These are phyloP conservation scores for Bruchidius siliquastri DNA, from an alignment of 2,888 invertebrate species.

Conservation along the genomic window DNA sequence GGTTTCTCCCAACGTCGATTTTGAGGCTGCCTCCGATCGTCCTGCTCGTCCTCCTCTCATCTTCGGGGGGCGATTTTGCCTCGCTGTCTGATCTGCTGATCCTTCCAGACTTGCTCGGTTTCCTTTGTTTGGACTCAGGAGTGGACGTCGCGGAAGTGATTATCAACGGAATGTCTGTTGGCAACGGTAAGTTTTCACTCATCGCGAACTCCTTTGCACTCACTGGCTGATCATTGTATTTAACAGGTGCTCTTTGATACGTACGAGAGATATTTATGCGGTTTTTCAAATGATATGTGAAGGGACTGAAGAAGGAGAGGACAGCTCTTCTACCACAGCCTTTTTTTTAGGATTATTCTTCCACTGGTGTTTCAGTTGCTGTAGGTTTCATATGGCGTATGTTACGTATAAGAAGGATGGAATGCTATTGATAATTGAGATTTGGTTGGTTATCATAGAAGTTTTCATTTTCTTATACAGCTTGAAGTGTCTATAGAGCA, in stretches of 20 bases:
- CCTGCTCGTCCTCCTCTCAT: constrained; percentile 20
- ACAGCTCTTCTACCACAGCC: neutral
- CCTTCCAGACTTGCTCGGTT: constrained; percentile 12
- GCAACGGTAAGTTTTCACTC: constrained; percentile 29
- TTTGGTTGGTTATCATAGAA: too few species aligned
- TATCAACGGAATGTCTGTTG: constrained; percentile 40
- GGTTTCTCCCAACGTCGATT: constrained; percentile 42
- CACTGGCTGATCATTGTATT: neutral
- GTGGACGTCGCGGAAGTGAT: constrained; percentile 37
- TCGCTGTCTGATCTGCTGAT: constrained; percentile 22
- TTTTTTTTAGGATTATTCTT: neutral
- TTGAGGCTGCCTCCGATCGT: constrained; percentile 42
- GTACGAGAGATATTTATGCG: neutral
- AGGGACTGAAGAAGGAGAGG: neutral
- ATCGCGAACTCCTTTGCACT: constrained; percentile 12
- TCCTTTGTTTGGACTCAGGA: constrained; percentile 27
- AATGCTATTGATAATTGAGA: too few species aligned
- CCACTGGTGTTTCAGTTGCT: neutral
- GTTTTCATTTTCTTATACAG: too few species aligned
- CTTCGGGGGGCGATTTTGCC: constrained; percentile 16
- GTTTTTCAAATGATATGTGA: neutral
- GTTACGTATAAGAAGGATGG: neutral
- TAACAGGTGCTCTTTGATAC: neutral
- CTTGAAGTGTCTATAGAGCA: too few species aligned
- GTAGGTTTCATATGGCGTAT: neutral